Conservation (phyloP, 1,140 invertebrate genomes). For the Solenopsis invicta region DNA sequence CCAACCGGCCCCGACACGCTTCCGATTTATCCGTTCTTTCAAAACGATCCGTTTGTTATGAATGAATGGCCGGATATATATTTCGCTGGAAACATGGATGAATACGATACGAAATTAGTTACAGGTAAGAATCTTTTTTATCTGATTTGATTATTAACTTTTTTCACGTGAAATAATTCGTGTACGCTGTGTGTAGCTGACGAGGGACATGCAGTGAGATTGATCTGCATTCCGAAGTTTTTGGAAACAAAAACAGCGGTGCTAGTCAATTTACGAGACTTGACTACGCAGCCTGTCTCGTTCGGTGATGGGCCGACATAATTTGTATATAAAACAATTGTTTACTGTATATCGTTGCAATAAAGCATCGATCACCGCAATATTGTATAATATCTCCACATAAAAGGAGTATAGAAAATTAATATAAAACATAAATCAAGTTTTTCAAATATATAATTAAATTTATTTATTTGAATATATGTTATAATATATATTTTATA, state of each 20-base stretch:
- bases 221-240: conserved; percentile 91
- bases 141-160: background rate
- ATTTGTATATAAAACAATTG: conserved; percentile 54
- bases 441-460: conserved; percentile 56
- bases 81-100: conserved; percentile 95
- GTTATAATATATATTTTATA: conserved; percentile 65
- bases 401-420: conserved; percentile 10
- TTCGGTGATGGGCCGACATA: conserved; percentile 83
- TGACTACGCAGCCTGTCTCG: conserved; percentile 89
- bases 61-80: conserved; percentile 95
- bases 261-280: conserved; percentile 89
- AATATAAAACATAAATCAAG: background rate
- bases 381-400: conserved; percentile 6
- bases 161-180: conserved; percentile 18
- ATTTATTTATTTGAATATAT: conserved; percentile 61
- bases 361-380: background rate
- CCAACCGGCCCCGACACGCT: conserved; percentile 97
- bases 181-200: conserved; percentile 85
- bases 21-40: conserved; percentile 94
- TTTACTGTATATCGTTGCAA: background rate
- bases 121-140: conserved; percentile 85
- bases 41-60: conserved; percentile 96
- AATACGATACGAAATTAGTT: conserved; percentile 91
- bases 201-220: conserved; percentile 88
- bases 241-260: conserved; percentile 89